phyloP scores from a whole-genome alignment of 2,888 invertebrate species.

The Rotaria macrura region DNA sequence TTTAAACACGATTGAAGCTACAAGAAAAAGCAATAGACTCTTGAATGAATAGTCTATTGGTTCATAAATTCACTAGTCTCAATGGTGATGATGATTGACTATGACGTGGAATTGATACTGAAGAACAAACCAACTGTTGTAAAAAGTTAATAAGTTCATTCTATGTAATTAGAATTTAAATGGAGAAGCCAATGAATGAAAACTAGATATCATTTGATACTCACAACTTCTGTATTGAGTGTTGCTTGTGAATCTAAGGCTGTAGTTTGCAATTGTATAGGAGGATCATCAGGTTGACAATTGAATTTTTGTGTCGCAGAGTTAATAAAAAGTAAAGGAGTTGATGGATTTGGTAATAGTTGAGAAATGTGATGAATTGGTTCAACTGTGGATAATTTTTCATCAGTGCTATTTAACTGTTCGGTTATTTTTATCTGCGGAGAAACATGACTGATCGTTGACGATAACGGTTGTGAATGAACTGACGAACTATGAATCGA shows the following conservation, averaged over 20 bases:
- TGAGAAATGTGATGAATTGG: no score
- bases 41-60: not conserved
- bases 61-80: not conserved
- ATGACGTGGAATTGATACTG: not conserved
- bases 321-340: no score
- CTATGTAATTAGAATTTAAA: not conserved
- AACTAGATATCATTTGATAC: not conserved
- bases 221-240: not conserved
- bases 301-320: no score
- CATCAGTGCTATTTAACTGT: not conserved
- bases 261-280: not conserved
- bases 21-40: not conserved
- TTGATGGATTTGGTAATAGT: no score
- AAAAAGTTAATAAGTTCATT: not conserved
- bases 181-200: not conserved
- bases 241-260: not conserved
- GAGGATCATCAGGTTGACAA: not conserved
- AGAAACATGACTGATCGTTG: no score
- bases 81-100: not conserved
- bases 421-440: not conserved
- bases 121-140: not conserved
- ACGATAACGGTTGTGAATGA: no score
- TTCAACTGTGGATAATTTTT: no score
- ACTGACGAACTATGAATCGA: no score
- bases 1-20: not conserved